Evolutionary conservation across 2,797 vertebrate genomes (phyloP), one percentile per base, ranked within the genome.

Genomic region (Natrix natrix): DNA sequence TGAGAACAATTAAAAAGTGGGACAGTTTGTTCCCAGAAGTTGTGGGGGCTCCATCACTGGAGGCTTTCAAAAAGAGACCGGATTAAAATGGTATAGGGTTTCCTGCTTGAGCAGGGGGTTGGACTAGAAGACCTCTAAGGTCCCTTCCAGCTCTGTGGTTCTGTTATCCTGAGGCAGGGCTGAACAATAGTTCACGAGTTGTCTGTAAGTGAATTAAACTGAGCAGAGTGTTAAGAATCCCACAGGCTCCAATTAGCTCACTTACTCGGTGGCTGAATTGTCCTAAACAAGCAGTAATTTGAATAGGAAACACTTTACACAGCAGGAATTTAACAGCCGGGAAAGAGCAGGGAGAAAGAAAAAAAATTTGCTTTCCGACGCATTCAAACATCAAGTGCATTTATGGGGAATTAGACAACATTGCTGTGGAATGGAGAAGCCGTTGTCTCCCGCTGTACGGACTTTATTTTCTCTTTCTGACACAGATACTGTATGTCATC

Each of bases 221-320:
- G 95, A 96, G 95, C 96, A 93, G 95, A 96, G 94, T 96, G 95
- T 95, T 97, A 97, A 96, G 93, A 96, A 94, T 97, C 96, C 97
- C 97, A 93, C 2, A 86, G 96, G 96, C 95, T 94, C 97, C 96
- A 96, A 96, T 97, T 96, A 97, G 86, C 90, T 90, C 95, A 93
- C 96, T 96, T 95, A 97, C 91, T 96, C 94, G 92, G 96, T 95
- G 96, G 94, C 94, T 88, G 92, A 95, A 96, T 96, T 97, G 96
- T 96, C 96, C 96, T 97, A 96, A 95, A 96, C 94, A 96, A 93
- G 94, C 92, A 95, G 92, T 90, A 94, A 95, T 97, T 95, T 96
- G 96, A 97, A 95, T 96, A 95, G 95, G 96, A 96, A 96, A 96
- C 94, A 94, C 94, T 96, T 95, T 93, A 89, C 95, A 89, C 96